phyloP scores from a whole-genome alignment of 2,797 vertebrate species.

The Scleropages formosus region DNA sequence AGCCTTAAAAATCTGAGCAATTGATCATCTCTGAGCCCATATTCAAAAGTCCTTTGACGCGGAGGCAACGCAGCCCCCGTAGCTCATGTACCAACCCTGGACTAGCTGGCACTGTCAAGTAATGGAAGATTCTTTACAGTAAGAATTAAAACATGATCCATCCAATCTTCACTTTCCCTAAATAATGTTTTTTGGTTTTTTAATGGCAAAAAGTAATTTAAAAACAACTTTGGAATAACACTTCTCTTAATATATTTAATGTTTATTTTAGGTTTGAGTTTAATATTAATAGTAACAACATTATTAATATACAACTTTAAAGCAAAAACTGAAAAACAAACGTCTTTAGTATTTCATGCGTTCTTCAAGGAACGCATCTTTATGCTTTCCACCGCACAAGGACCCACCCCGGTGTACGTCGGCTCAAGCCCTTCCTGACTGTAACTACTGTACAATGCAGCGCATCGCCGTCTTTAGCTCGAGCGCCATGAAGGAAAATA shows the following conservation, averaged over 20 bases:
- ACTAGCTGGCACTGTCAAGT: conserved; percentile 72
- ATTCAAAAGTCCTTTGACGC: conserved; percentile 54
- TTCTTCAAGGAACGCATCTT: conserved; percentile 70
- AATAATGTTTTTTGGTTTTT: conserved; percentile 79
- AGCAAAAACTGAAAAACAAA: conserved; percentile 64
- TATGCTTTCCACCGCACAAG: conserved; percentile 46
- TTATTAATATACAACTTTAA: conserved; percentile 70
- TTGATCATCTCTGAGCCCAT: not conserved
- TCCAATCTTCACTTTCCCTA: conserved; percentile 61
- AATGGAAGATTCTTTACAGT: conserved; percentile 65
- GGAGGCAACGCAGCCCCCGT: conserved; percentile 62
- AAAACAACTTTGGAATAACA: conserved; percentile 81
- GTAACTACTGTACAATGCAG: conserved; percentile 6
- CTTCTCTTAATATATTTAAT: conserved; percentile 76
- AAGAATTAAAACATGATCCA: conserved; percentile 61
- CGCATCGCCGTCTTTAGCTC: conserved; percentile 1
- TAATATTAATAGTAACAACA: conserved; percentile 42
- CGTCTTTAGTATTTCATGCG: conserved; percentile 66
- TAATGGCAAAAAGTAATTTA: conserved; percentile 74
- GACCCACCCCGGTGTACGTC: conserved; percentile 18
- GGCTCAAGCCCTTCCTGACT: conserved; percentile 14
- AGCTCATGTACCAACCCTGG: conserved; percentile 70
- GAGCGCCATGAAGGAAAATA: conserved; percentile 18
- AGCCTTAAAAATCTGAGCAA: conserved; percentile 9
- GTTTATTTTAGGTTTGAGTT: conserved; percentile 71